Percentiles rank a stretch among this genome's conserved stretches.
phyloP scores from a whole-genome alignment of 2,797 vertebrate species.

The Poecilia gillii region DNA sequence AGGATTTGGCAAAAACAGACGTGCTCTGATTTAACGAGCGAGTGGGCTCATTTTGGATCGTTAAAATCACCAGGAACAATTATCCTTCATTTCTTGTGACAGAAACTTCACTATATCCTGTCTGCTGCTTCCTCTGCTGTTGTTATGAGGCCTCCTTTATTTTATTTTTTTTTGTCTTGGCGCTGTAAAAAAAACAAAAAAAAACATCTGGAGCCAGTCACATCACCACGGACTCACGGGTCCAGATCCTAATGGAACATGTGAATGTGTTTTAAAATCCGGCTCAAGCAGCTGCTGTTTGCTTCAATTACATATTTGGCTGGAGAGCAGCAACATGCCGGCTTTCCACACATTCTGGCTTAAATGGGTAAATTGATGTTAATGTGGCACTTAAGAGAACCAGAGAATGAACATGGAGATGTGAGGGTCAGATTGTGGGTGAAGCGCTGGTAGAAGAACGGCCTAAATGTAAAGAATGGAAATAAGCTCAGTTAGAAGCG shows the following conservation, averaged over 20 bases:
- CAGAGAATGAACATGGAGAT: slow-evolving; percentile 16
- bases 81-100: slow-evolving; percentile 58
- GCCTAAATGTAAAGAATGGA: slow-evolving; percentile 16
- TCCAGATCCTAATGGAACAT: slow-evolving; percentile 72
- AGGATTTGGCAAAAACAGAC: slow-evolving; percentile 36
- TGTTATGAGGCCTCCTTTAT: slow-evolving; percentile 49
- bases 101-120: slow-evolving; percentile 58
- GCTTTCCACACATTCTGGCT: slow-evolving; percentile 68
- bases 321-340: slow-evolving; percentile 57
- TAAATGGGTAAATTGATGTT: slow-evolving; percentile 63
- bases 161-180: slow-evolving; percentile 22
- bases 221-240: slow-evolving; percentile 53
- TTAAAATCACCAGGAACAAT: slow-evolving; percentile 39
- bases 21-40: slow-evolving; percentile 40
- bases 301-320: slow-evolving; percentile 70
- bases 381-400: slow-evolving; percentile 40
- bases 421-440: slow-evolving; percentile 1
- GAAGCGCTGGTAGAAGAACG: slow-evolving; percentile 8
- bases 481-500: slow-evolving; percentile 31
- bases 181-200: not conserved
- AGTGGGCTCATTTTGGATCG: slow-evolving; percentile 38
- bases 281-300: slow-evolving; percentile 74
- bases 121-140: slow-evolving; percentile 29
- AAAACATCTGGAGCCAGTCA: slow-evolving; percentile 78
- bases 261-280: slow-evolving; percentile 68